Conservation (phyloP, 2,888 invertebrate species). For the Cylindroiulus punctatus region DNA sequence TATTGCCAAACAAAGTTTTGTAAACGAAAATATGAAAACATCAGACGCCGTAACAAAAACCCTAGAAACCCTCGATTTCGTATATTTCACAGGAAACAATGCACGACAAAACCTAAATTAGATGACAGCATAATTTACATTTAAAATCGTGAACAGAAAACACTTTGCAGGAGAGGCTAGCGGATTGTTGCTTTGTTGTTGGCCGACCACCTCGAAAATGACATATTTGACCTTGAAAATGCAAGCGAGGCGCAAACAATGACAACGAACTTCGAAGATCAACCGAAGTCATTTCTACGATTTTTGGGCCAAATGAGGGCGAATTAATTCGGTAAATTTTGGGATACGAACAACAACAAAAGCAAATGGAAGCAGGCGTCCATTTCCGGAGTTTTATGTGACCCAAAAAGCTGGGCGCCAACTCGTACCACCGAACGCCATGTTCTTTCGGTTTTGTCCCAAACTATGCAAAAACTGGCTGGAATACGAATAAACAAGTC, state of each 20-base stretch:
- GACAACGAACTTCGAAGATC: background rate
- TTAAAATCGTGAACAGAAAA: background rate
- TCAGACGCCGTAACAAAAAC: background rate
- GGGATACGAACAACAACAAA: slow-evolving; percentile 36
- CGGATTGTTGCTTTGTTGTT: slow-evolving; percentile 18
- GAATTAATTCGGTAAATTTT: background rate
- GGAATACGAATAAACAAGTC: background rate
- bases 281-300: background rate
- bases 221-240: slow-evolving; percentile 55
- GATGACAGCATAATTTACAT: slow-evolving; percentile 6
- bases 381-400: slow-evolving; percentile 58
- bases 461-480: background rate
- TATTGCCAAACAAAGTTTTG: background rate
- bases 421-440: slow-evolving; percentile 24
- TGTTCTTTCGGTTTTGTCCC: background rate
- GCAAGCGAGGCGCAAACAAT: background rate
- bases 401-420: slow-evolving; percentile 44
- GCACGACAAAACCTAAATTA: background rate
- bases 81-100: background rate
- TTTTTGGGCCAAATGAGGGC: background rate
- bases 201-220: slow-evolving; percentile 39
- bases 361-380: slow-evolving; percentile 57
- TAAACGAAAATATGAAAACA: background rate
- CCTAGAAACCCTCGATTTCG: too few species aligned
- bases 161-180: background rate